Conservation (phyloP, 2,113 vertebrate genomes). For the Theropithecus gelada region DNA sequence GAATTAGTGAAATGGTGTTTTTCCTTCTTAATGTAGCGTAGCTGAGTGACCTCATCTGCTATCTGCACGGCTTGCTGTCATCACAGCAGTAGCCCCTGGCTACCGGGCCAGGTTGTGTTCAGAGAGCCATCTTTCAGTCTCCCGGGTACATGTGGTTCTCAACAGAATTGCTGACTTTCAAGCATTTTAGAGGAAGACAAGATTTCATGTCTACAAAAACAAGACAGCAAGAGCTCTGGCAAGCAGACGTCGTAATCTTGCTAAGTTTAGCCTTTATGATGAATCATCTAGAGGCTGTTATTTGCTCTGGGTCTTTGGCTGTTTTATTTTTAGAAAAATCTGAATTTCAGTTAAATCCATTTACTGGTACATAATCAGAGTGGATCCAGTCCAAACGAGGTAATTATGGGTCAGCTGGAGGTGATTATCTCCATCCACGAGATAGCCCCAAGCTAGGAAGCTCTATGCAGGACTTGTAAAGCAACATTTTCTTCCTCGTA, state of each 20-base stretch:
- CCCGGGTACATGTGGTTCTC: neutral
- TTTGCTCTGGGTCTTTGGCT: constrained; percentile 57
- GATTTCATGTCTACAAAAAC: constrained; percentile 37
- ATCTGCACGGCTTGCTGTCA: neutral
- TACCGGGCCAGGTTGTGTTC: neutral
- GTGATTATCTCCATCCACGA: constrained; percentile 45
- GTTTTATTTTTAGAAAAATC: constrained; percentile 73
- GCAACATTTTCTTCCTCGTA: constrained; percentile 23
- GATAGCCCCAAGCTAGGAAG: neutral
- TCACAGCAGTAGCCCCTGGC: neutral
- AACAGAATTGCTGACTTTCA: constrained; percentile 46
- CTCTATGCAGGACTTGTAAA: constrained; percentile 10
- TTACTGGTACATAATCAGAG: constrained; percentile 24
- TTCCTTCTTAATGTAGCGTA: neutral
- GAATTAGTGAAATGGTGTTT: neutral
- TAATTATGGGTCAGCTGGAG: constrained; percentile 73
- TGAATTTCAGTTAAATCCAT: constrained; percentile 64
- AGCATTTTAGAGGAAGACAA: constrained; percentile 47
- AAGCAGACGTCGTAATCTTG: constrained; percentile 24
- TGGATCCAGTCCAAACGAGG: constrained; percentile 49
- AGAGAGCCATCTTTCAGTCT: constrained; percentile 3
- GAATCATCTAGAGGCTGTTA: constrained; percentile 61
- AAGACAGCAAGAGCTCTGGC: constrained; percentile 46
- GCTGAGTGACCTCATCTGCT: neutral
- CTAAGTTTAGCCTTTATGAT: constrained; percentile 59